Base-by-base conservation (phyloP, 2,797 vertebrate genomes). In the Danio kyathit region DNA sequence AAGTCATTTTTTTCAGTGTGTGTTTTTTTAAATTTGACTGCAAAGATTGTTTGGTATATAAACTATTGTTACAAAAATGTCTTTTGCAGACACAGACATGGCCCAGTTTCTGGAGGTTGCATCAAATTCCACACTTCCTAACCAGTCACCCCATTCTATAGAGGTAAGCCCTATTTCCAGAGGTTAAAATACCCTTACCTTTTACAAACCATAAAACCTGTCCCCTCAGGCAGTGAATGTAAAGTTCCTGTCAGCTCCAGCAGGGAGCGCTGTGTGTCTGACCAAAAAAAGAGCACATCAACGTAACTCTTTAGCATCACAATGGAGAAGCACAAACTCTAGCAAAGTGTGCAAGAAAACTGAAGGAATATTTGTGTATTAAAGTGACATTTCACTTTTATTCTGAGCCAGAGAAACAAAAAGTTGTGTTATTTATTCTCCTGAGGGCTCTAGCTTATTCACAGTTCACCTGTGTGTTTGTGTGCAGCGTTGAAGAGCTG, bases 191-290 rank as follows among this genome's bases (percentile, higher is more conserved):
- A 10, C 3, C 48, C 21, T 14, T 14, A 52, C 14, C 48, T 49
- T 5, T 49, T 9, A 51, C 21, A 51, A 70, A 51, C 16, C 14
- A 63, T 64, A 54, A 70, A 56, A 56, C n/a, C 9, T 19, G 16
- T 48, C 51, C 19, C 46, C 21, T 82, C 5, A 6, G 48, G 16
- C 16, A 64, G 21, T 29, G 74, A 57, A 29, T 49, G 40, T 73
- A 46, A 76, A 65, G n/a, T 84, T 82, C 78, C 80, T 21, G 51
- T n/a, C 56, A 16, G 19, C 29, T 82, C 85, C 87, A 86, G 85
- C 79, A 88, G 86, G 61, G 85, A 38, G 87, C 85, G 73, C 85
- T 87, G 82, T 69, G 17, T 82, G 80, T 80, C 79, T 74, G 80
- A 64, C 49, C 70, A 51, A 56, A 49, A 51, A 3, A 29, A 29